A percentile compares a stretch with the other conserved stretches of the same genome.
Evolutionary conservation across 2,113 vertebrate species (phyloP).

Genomic region (Cyphomyrus plagiostoma): DNA sequence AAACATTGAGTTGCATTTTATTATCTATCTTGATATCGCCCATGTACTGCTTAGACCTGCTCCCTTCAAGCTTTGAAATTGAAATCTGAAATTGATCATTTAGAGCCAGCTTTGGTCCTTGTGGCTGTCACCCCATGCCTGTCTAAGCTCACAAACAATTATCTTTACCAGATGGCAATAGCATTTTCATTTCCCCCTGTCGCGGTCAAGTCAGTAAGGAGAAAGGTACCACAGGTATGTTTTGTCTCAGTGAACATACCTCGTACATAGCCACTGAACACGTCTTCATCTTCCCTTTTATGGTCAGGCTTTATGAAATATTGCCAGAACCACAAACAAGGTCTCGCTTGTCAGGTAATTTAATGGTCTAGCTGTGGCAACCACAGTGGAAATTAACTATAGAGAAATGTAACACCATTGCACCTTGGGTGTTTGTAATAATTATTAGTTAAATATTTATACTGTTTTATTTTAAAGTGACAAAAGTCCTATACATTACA

Average conservation of each 20-base stretch:
- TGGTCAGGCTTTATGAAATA: not conserved
- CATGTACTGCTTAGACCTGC: not conserved
- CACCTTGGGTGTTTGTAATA: not conserved
- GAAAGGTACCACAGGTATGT: not conserved
- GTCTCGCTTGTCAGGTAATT: not conserved
- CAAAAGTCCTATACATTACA: not conserved
- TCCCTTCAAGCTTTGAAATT: not conserved
- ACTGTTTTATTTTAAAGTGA: not conserved
- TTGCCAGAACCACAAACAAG: not conserved
- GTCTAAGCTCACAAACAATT: not conserved
- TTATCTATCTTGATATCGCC: not conserved
- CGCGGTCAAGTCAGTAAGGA: not conserved
- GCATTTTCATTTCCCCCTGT: not conserved
- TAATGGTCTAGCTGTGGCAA: not conserved
- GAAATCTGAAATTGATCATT: not conserved
- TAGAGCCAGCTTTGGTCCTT: not conserved
- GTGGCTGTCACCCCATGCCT: not conserved
- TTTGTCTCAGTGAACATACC: not conserved
- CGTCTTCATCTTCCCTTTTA: not conserved
- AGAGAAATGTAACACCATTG: not conserved
- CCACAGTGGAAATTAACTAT: not conserved
- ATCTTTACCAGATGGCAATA: not conserved
- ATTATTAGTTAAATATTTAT: not conserved
- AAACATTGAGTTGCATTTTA: not conserved
- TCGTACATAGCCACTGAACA: not conserved